phyloP scores from a whole-genome alignment of 2,113 vertebrate genomes.

The Ia io region DNA sequence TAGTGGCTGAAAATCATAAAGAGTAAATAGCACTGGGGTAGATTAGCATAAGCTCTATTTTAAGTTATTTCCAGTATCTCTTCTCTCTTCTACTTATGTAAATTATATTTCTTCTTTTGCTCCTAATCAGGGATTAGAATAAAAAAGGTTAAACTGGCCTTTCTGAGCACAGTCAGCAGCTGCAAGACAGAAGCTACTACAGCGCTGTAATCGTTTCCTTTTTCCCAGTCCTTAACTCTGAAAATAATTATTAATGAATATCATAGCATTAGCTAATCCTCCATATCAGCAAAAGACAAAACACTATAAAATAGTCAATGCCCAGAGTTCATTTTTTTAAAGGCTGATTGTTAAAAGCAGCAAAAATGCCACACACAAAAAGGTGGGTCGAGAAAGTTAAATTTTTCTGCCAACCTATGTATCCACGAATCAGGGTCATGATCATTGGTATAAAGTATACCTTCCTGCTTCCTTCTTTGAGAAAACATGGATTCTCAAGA shows the following conservation, averaged over 20 bases:
- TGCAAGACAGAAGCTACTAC: background rate
- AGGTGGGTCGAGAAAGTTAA: background rate
- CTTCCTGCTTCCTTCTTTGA: background rate
- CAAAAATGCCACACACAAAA: background rate
- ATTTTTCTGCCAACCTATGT: background rate
- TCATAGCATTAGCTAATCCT: background rate
- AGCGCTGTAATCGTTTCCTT: background rate
- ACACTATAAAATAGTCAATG: background rate
- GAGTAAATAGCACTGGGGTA: background rate
- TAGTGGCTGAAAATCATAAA: background rate
- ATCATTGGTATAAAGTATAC: background rate
- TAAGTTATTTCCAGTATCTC: background rate
- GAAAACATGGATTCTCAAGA: background rate
- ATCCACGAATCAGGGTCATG: background rate
- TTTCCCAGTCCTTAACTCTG: background rate
- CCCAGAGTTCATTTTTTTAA: background rate
- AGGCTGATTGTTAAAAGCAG: background rate
- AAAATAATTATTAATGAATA: background rate
- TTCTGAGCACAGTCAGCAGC: background rate
- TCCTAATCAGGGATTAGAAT: background rate
- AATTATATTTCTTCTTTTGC: background rate
- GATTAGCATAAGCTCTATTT: background rate
- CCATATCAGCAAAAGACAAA: background rate
- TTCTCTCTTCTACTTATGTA: background rate
- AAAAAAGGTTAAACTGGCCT: background rate